These are phyloP conservation scores for Schlechtendalia chinensis DNA, from an alignment of 1,140 invertebrate species.

Conservation along the genomic window DNA sequence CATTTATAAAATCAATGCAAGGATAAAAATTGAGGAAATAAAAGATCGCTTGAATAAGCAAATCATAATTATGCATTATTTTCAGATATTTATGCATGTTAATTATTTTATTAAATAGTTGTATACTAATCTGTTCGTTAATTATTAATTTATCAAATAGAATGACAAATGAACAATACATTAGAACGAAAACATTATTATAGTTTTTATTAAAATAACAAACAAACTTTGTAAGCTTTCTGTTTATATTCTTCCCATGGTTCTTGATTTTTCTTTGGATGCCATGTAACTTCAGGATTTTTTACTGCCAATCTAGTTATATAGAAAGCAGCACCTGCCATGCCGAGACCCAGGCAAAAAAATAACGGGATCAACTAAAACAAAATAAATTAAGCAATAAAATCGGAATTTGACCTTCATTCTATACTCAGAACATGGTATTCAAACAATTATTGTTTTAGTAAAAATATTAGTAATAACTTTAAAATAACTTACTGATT, in stretches of 20 bases:
- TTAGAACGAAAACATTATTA: neutral
- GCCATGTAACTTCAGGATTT: conserved; percentile 80
- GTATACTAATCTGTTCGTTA: no score
- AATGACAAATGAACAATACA: no score
- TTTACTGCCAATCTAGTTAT: conserved; percentile 66
- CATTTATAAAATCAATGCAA: no score
- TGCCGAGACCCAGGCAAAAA: conserved; percentile 68
- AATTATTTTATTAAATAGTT: no score
- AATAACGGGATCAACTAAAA: conserved; percentile 75
- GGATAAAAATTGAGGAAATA: no score
- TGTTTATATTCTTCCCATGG: conserved; percentile 75
- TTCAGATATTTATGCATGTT: no score
- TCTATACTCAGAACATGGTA: neutral
- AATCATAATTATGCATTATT: no score
- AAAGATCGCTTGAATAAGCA: no score
- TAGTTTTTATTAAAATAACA: neutral
- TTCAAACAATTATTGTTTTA: no score
- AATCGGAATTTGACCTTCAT: conserved; percentile 32
- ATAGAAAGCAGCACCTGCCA: conserved; percentile 63
- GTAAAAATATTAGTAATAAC: no score
- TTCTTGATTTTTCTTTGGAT: conserved; percentile 67
- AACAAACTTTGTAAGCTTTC: conserved; percentile 79
- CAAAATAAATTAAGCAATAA: neutral
- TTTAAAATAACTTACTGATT: conserved; percentile 39
- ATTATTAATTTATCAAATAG: neutral